Conservation (phyloP, 2,113 vertebrate species). For the Arizona elegans region DNA sequence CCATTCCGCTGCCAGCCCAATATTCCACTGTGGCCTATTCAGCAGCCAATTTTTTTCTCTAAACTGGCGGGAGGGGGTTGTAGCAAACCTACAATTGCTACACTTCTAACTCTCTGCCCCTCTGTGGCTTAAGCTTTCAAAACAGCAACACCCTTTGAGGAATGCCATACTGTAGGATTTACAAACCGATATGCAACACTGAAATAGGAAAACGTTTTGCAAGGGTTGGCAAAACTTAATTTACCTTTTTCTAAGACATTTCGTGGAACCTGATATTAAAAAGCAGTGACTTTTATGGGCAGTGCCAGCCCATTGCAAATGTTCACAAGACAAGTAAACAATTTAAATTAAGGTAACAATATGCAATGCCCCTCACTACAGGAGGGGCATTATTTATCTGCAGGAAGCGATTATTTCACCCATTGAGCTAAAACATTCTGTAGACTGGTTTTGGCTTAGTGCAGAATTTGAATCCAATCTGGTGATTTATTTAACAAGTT, state of each 20-base stretch:
- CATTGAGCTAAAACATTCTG: background rate
- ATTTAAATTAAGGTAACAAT: background rate
- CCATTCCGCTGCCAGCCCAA: background rate
- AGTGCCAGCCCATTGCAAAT: background rate
- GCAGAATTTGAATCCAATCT: background rate
- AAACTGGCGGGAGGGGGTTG: rapidly evolving
- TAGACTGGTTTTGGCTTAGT: background rate
- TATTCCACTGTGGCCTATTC: background rate
- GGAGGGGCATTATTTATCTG: no score
- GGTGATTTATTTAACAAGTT: background rate
- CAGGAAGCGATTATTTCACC: background rate
- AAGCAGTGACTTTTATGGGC: background rate
- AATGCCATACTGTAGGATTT: background rate
- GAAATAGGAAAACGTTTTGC: background rate
- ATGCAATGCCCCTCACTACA: background rate
- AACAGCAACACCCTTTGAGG: background rate
- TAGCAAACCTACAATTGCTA: background rate
- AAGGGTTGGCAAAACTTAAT: background rate
- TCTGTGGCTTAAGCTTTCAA: background rate
- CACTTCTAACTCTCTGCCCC: background rate
- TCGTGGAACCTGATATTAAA: background rate
- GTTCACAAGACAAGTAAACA: background rate
- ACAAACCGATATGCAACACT: background rate
- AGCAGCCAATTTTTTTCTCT: background rate
- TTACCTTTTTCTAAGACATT: background rate